A percentile compares a stretch with the other conserved stretches of the same genome.
phyloP scores from a whole-genome alignment of 2,797 vertebrate species.

The Chiloscyllium punctatum region DNA sequence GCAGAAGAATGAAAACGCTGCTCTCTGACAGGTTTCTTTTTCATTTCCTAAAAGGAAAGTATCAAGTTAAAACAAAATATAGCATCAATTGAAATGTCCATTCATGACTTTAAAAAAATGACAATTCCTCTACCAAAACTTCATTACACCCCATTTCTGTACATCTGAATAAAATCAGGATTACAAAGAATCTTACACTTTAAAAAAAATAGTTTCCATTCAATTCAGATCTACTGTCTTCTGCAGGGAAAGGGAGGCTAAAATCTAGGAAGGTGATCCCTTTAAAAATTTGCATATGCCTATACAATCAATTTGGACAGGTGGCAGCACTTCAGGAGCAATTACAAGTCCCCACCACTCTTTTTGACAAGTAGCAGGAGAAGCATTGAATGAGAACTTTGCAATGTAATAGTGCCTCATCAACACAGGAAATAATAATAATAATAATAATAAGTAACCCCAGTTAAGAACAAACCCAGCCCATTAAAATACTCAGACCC shows the following conservation, averaged over 20 bases:
- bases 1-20: conserved; percentile 59
- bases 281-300: neutral
- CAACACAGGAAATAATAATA: neutral
- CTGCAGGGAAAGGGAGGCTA: neutral
- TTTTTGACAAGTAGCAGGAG: neutral
- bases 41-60: conserved; percentile 52
- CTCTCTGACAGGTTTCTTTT: conserved; percentile 46
- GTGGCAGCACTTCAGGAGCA: neutral
- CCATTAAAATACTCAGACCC: neutral
- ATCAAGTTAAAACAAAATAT: neutral
- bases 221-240: neutral
- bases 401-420: neutral
- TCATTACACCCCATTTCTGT: neutral
- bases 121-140: neutral
- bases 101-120: neutral
- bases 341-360: neutral
- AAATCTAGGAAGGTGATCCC: neutral
- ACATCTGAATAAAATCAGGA: neutral
- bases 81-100: neutral
- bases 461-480: neutral
- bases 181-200: neutral
- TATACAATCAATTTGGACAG: neutral
- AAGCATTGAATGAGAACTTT: neutral
- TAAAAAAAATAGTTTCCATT: neutral
- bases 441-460: neutral